A percentile compares a stretch with the other conserved stretches of the same genome.
These are phyloP conservation scores for Nasonia longicornis DNA, from an alignment of 1,140 invertebrate genomes.

Conservation along the genomic window DNA sequence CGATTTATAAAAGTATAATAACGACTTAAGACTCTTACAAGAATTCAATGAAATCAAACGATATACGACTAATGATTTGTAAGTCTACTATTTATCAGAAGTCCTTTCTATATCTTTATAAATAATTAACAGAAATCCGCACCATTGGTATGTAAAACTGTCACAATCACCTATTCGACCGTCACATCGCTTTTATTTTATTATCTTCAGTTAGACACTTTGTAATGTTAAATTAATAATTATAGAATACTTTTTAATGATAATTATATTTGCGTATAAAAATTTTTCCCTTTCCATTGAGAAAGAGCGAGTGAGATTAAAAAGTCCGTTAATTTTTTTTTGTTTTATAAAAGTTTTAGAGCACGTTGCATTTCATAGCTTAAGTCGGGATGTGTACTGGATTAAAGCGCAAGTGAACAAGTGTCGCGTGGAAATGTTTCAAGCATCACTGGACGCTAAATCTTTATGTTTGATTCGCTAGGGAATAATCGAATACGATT, in stretches of 20 bases:
- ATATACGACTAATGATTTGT: conserved; percentile 11
- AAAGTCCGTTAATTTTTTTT: conserved; percentile 39
- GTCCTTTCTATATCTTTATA: conserved; percentile 26
- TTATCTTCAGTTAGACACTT: conserved; percentile 29
- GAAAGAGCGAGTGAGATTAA: conserved; percentile 42
- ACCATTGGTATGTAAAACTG: conserved; percentile 49
- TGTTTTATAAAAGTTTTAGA: conserved; percentile 40
- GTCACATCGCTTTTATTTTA: conserved; percentile 48
- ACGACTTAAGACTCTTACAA: conserved; percentile 23
- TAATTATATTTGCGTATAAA: conserved; percentile 45
- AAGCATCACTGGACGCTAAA: conserved; percentile 4
- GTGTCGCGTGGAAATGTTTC: not conserved
- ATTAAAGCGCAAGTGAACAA: conserved; percentile 50
- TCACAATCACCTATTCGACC: conserved; percentile 58
- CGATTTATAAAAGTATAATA: conserved; percentile 41
- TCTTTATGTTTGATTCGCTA: conserved; percentile 19
- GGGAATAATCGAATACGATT: not conserved
- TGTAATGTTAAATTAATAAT: conserved; percentile 41
- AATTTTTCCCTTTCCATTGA: conserved; percentile 30
- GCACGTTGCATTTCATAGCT: conserved; percentile 19
- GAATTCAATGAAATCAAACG: conserved; percentile 28
- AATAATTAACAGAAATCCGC: conserved; percentile 42
- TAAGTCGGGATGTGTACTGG: conserved; percentile 60
- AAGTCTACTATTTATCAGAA: conserved; percentile 15
- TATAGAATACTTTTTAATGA: conserved; percentile 40